Evolutionary conservation across 2,113 vertebrate genomes (phyloP), one percentile per base, ranked within the genome.

Genomic region (Megalops atlanticus): DNA sequence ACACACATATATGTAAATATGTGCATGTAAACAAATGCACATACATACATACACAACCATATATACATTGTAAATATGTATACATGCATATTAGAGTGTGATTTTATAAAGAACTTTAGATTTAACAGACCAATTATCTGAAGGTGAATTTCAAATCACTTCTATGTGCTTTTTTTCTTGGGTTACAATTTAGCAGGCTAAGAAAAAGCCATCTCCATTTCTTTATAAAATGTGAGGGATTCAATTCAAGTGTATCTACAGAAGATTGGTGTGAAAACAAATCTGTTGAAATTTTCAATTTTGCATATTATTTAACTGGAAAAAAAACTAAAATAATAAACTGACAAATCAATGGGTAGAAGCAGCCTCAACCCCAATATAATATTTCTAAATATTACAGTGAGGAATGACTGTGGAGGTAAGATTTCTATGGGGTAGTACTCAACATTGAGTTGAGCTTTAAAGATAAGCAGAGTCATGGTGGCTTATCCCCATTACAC

Each of bases 81-180:
- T 92, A 89, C 84, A 94, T 94, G 93, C 93, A 93, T 93, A 92
- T 90, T 84, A 92, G 93, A 93, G 91, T 86, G 91, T 90, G 47
- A 88, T 92, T 93, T 93, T 94, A 92, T 94, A 93, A 93, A 93
- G 91, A 94, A 92, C 83, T 82, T 83, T 39, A 74, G 18, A 21
- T 74, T 39, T 71, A 71, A 36, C 38, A 40, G 1, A 74, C 15
- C 71, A 74, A 74, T 39, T 74, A 39, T 40, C 3, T 39, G 12
- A 71, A 71, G 7, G 21, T 40, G 14, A 74, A 38, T 33, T 39
- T 74, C 35, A 39, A 14, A 58, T 58, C 8, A 49, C n/a, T n/a
- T n/a, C n/a, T n/a, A n/a, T n/a, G 14, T 45, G 43, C 6, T 14
- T 10, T 45, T 58, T 58, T 58, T 58, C 14, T 1, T 18, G n/a